Conservation (phyloP, 1,140 invertebrate genomes). For the Vanessa atalanta region DNA sequence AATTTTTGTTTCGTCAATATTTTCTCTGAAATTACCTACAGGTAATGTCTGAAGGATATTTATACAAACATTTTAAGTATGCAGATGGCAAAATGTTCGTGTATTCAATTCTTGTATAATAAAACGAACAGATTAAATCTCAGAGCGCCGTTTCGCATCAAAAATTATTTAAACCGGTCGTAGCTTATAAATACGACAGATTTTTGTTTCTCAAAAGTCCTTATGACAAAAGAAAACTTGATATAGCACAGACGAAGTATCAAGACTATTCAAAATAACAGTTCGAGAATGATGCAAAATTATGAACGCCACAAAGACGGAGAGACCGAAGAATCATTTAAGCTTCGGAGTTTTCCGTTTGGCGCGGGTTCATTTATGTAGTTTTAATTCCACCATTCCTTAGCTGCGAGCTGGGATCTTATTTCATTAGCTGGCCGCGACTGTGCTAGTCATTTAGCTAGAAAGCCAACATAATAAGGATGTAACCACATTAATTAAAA, state of each 20-base stretch:
- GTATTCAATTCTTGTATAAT: no score
- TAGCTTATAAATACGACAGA: no score
- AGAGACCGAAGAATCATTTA: slow-evolving; percentile 45
- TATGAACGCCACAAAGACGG: slow-evolving; percentile 39
- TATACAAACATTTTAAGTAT: no score
- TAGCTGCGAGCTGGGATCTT: slow-evolving; percentile 72
- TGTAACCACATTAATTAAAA: neutral
- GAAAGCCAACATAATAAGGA: slow-evolving; percentile 53
- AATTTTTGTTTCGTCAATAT: no score
- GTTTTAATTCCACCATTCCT: slow-evolving; percentile 79
- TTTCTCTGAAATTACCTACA: no score
- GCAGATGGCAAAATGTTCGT: no score
- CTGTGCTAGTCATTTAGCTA: slow-evolving; percentile 68
- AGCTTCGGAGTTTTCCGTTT: slow-evolving; percentile 65
- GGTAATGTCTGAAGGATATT: no score
- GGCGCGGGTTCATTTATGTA: slow-evolving; percentile 71
- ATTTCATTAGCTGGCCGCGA: slow-evolving; percentile 70
- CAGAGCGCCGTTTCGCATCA: neutral
- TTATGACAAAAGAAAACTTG: neutral
- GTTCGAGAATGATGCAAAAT: slow-evolving; percentile 26
- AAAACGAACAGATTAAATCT: no score
- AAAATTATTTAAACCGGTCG: neutral
- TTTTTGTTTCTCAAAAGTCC: neutral
- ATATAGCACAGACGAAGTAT: neutral
- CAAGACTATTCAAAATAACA: neutral